Conservation (phyloP, 2,888 invertebrate genomes). For the Calameuta filiformis region DNA sequence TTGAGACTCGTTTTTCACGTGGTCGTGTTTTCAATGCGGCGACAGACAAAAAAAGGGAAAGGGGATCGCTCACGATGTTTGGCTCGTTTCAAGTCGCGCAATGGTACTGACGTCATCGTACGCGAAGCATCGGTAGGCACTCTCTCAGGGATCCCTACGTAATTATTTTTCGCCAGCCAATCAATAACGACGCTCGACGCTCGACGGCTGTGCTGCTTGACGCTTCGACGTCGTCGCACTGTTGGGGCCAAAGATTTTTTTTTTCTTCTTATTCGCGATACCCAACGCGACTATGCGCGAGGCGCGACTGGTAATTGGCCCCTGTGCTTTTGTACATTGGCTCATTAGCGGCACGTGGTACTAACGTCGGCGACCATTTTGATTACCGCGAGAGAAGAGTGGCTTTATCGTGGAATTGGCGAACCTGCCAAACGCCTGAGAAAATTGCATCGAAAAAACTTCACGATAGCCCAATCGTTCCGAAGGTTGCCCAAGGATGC, state of each 20-base stretch:
- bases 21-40: neutral
- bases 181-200: neutral
- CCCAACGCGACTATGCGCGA: neutral
- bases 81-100: neutral
- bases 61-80: neutral
- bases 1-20: neutral
- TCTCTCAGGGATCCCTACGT: neutral
- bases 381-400: neutral
- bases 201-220: neutral
- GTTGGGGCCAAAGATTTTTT: neutral
- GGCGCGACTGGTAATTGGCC: conserved; percentile 25
- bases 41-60: neutral
- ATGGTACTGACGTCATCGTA: neutral
- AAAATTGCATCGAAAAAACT: neutral
- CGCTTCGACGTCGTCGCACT: neutral
- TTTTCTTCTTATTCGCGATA: neutral
- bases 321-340: conserved; percentile 29
- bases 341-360: conserved; percentile 33
- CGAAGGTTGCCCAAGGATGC: neutral
- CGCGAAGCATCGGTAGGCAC: neutral
- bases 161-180: conserved; percentile 6
- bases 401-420: neutral
- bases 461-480: neutral
- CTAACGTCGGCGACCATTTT: conserved; percentile 11
- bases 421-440: neutral